Conservation (phyloP, 2,888 invertebrate genomes). For the Ametastegia equiseti region DNA sequence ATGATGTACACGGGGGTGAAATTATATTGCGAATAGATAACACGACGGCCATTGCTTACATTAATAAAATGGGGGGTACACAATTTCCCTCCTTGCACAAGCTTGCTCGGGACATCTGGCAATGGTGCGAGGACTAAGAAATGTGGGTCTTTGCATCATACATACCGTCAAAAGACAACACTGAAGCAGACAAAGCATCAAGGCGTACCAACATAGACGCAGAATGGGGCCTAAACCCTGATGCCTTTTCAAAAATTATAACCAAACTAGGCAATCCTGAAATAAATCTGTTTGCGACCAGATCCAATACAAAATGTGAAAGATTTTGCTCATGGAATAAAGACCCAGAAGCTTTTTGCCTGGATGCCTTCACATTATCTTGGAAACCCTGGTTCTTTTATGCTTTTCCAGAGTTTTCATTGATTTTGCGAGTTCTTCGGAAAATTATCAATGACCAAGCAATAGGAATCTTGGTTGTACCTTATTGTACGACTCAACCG, state of each 20-base stretch:
- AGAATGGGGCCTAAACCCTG: slow-evolving; percentile 52
- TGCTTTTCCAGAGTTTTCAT: slow-evolving; percentile 63
- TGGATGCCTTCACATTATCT: slow-evolving; percentile 62
- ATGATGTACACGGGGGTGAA: slow-evolving; percentile 50
- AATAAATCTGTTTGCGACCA: slow-evolving; percentile 61
- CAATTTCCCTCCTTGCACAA: background rate
- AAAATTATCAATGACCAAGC: slow-evolving; percentile 56
- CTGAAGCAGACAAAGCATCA: background rate
- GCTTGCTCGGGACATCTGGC: background rate
- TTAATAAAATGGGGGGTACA: background rate
- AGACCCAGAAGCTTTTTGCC: slow-evolving; percentile 56
- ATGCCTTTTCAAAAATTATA: slow-evolving; percentile 18
- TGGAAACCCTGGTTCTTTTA: slow-evolving; percentile 57
- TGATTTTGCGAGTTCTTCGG: slow-evolving; percentile 58
- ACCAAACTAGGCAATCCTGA: slow-evolving; percentile 46
- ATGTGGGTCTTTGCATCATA: slow-evolving; percentile 3
- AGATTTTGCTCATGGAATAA: slow-evolving; percentile 59
- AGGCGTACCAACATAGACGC: slow-evolving; percentile 49
- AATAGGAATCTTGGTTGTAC: too few species aligned
- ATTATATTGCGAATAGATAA: slow-evolving; percentile 57
- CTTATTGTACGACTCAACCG: background rate
- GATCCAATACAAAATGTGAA: slow-evolving; percentile 59
- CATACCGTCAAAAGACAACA: background rate
- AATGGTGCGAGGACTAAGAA: background rate
- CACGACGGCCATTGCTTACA: slow-evolving; percentile 54